Base-by-base conservation (phyloP, 2,888 invertebrate genomes). In the Bimastos eiseni region DNA sequence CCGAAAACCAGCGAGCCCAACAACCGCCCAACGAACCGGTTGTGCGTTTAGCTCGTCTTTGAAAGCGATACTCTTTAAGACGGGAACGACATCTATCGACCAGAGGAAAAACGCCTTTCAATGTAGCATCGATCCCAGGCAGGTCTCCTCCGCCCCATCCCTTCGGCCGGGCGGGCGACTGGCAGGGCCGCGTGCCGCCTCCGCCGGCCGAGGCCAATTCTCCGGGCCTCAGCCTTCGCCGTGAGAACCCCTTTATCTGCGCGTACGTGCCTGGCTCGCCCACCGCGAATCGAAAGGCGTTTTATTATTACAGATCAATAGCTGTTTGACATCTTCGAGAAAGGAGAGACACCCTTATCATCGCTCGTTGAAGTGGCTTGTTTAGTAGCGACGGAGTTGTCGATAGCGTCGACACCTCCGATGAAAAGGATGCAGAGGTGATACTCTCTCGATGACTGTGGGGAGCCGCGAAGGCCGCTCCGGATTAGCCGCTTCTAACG, bases 211-310 rank as follows among this genome's bases (percentile, higher is more conserved):
- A 49, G 49, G 49, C 49, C 49, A 24, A 24, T 21, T 49, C 49
- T 41, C 41, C 41, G 41, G 8, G 8, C 41, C 8, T 15, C 41
- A 4, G 49, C 49, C 49, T 49, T 30, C 70, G 70, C 17, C 70
- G 70, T 70, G 70, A 70, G 70, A 70, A 70, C 70, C 70, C 30
- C 70, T 70, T 70, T 70, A 70, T 70, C 70, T 70, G 70, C n/a
- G 1, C 70, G 70, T 1, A 70, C 70, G 70, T n/a, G n/a, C n/a
- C 70, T 70, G 70, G 70, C 30, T 1, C 1, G 24, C 21, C 24
- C 3, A 24, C 49, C 24, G 21, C 49, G 70, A 70, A n/a, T 70
- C 70, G 70, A 70, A 70, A 70, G 70, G 70, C 30, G 70, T 70
- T 70, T 70, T 70, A 70, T 70, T 70, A 70, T 70, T 70, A 70